Evolutionary conservation across 1,140 invertebrate species (phyloP).

Genomic region (Aporrectodea caliginosa): DNA sequence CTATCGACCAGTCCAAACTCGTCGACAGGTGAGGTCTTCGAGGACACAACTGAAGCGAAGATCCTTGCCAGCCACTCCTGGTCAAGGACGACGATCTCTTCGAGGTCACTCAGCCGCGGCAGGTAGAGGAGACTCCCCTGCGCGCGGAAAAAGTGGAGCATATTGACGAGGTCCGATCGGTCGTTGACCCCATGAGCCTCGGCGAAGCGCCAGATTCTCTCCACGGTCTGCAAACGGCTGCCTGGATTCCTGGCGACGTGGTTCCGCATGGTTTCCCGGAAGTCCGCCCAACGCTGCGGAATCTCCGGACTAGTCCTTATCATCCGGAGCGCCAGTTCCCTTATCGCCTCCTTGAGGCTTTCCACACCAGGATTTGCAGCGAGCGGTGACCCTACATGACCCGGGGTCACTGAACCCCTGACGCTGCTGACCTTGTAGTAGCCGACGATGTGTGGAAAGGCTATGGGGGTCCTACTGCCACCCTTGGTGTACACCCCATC

Average conservation of each 20-base stretch:
- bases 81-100: constrained; percentile 31
- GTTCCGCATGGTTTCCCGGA: constrained; percentile 25
- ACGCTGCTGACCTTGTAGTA: constrained; percentile 32
- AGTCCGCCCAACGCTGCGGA: constrained; percentile 21
- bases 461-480: not conserved
- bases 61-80: constrained; percentile 33
- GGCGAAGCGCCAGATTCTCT: not conserved
- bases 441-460: constrained; percentile 29
- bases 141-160: constrained; percentile 33
- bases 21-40: constrained; percentile 21
- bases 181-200: constrained; percentile 15
- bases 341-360: constrained; percentile 21
- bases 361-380: constrained; percentile 22
- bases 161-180: constrained; percentile 16
- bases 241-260: constrained; percentile 21
- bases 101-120: constrained; percentile 23
- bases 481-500: not conserved
- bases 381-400: not conserved
- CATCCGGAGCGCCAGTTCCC: constrained; percentile 1
- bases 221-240: not conserved
- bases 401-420: not conserved
- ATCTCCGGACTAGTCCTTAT: constrained; percentile 19
- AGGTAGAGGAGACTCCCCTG: constrained; percentile 31
- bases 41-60: constrained; percentile 28
- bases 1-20: constrained; percentile 19